Base-by-base conservation (phyloP, 1,140 invertebrate genomes). In the Papilio xuthus region DNA sequence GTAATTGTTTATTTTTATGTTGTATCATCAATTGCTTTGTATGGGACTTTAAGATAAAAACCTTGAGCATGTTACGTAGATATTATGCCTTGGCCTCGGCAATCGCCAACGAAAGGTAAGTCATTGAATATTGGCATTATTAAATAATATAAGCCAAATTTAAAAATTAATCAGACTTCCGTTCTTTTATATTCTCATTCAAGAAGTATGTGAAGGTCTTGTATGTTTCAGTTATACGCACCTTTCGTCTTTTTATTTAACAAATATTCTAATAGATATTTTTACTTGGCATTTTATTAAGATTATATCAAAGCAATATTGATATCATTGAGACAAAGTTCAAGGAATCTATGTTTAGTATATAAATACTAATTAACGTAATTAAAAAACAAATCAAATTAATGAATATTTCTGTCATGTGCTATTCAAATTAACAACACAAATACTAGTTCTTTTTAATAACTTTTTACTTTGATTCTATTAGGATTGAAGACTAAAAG, bases 101-200 rank as follows among this genome's bases (percentile, higher is more conserved):
- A 2, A 53, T n/a, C n/a, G 50, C 50, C 20, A 53, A 53, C 18
- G n/a, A 53, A 53, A 53, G 50, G 50, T n/a, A 53, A 53, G 50
- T 53, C 18, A 53, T 53, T 53, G 8, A 53, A 53, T 53, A 53
- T 53, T 20, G 50, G 50, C 50, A 53, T 53, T 53, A 53, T 53
- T 53, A n/a, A 53, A 53, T 53, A 53, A 53, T 53, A 53, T 53
- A 8, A 20, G n/a, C 50, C n/a, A 53, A 53, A 7, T 53, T 53
- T 53, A 53, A 53, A 53, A 20, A n/a, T 53, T 53, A 53, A 20
- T 53, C 50, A 53, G 18, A 53, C 50, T 53, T 53, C 50, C 50
- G 50, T 53, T 53, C 50, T 53, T 53, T 53, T 53, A 53, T 47
- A 47, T 53, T 53, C 50, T n/a, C n/a, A 53, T 53, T 9, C 8